Conservation (phyloP, 2,113 vertebrate species). For the Protobothrops flavoviridis region DNA sequence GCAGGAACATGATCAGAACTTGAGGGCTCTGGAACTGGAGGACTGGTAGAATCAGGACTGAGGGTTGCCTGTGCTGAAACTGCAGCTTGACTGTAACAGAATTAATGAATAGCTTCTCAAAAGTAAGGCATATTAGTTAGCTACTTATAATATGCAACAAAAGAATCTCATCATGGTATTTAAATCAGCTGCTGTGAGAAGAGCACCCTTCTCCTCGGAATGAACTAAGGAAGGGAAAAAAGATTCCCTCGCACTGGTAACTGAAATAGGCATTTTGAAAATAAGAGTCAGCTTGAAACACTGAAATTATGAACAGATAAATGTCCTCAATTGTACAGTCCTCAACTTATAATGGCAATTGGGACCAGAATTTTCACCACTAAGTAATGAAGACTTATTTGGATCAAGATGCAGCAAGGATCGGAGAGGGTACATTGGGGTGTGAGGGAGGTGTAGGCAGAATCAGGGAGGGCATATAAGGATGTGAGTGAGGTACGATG, state of each 20-base stretch:
- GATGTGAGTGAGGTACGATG: background rate
- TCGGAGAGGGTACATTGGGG: background rate
- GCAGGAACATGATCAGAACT: conserved; percentile 68
- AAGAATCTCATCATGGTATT: background rate
- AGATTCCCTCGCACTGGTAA: background rate
- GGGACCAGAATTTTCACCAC: background rate
- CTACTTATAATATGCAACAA: background rate
- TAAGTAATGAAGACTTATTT: background rate
- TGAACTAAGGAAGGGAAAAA: background rate
- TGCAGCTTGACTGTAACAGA: conserved; percentile 79
- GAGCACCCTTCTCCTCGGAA: background rate
- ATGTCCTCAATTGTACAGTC: background rate
- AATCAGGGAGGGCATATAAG: background rate
- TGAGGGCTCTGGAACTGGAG: conserved; percentile 54
- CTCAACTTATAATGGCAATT: background rate
- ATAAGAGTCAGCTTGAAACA: background rate
- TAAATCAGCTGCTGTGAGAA: background rate
- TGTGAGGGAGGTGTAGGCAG: background rate
- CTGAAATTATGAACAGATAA: background rate
- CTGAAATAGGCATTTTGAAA: background rate
- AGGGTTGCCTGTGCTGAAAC: conserved; percentile 73
- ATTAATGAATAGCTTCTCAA: background rate
- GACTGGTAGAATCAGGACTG: conserved; percentile 57
- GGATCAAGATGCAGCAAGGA: background rate
- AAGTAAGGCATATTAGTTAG: background rate